These are phyloP conservation scores for Coregonus ussuriensis DNA, from an alignment of 2,797 vertebrate genomes.

Conservation along the genomic window DNA sequence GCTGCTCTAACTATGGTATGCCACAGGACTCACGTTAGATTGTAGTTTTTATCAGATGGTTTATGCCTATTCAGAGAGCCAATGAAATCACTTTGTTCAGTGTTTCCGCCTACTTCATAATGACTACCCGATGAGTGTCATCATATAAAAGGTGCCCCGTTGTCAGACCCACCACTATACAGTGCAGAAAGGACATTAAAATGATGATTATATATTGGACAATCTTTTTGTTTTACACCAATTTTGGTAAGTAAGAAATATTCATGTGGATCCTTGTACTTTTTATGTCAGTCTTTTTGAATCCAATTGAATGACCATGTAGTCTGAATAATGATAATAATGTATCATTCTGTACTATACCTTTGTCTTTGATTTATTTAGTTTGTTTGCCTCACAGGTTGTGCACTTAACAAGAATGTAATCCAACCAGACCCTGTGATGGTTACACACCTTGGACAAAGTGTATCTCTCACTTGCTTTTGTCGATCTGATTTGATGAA, in stretches of 20 bases:
- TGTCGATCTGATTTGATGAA: neutral
- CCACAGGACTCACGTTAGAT: too few relatives aligned
- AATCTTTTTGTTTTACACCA: neutral
- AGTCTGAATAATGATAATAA: too few relatives aligned
- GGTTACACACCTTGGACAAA: conserved; percentile 5
- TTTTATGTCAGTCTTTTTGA: too few relatives aligned
- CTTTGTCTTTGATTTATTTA: neutral
- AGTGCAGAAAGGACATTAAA: neutral
- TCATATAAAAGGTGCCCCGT: neutral
- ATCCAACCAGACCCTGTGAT: conserved; percentile 13
- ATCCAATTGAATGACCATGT: neutral
- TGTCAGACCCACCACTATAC: neutral
- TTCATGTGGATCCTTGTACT: too few relatives aligned
- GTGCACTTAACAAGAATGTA: neutral
- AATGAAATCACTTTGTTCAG: neutral
- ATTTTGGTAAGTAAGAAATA: too few relatives aligned
- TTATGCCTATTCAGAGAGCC: neutral
- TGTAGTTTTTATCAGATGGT: neutral
- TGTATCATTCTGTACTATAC: too few relatives aligned
- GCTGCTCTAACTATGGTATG: too few relatives aligned
- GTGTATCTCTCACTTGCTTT: conserved; percentile 16
- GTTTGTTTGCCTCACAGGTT: neutral
- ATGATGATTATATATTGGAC: neutral
- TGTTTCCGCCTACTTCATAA: neutral
- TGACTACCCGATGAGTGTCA: neutral